Percentiles rank a stretch among this genome's conserved stretches.
phyloP scores from a whole-genome alignment of 2,113 vertebrate species.

The Cyprinodon brontotheroides region DNA sequence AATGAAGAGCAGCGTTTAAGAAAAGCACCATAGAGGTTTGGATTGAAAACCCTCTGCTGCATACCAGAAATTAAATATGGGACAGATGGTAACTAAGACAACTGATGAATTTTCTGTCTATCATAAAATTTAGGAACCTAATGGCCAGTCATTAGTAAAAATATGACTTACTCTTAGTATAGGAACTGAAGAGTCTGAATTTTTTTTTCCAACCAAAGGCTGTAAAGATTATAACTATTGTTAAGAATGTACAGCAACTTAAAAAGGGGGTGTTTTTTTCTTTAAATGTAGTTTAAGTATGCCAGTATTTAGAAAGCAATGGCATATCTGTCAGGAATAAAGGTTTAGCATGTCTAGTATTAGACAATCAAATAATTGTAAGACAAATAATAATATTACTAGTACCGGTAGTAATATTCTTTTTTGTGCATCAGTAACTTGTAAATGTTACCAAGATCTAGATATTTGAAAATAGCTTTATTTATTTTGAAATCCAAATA shows the following conservation, averaged over 20 bases:
- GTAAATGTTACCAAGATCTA: constrained; percentile 42
- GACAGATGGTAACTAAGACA: constrained; percentile 14
- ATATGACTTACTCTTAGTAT: neutral
- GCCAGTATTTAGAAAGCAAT: neutral
- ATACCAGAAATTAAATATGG: constrained; percentile 18
- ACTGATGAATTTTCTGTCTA: constrained; percentile 4
- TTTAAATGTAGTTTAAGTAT: too few relatives aligned
- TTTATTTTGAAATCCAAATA: constrained; percentile 32
- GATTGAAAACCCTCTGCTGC: constrained; percentile 6
- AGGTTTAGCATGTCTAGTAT: neutral
- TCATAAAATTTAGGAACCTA: neutral
- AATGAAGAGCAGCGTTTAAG: constrained; percentile 80
- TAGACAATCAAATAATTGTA: too few relatives aligned
- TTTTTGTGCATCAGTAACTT: constrained; percentile 1
- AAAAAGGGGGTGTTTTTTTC: too few relatives aligned
- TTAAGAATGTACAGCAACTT: neutral
- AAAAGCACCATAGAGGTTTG: constrained; percentile 2
- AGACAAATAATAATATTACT: neutral
- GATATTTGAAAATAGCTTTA: constrained; percentile 37
- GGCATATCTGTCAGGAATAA: neutral
- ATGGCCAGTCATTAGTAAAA: neutral
- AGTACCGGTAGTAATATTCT: constrained; percentile 2
- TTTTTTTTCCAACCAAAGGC: neutral
- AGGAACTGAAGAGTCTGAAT: neutral
- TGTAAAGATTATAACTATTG: neutral